phyloP scores from a whole-genome alignment of 1,140 invertebrate species.

The Drosophila willistoni region DNA sequence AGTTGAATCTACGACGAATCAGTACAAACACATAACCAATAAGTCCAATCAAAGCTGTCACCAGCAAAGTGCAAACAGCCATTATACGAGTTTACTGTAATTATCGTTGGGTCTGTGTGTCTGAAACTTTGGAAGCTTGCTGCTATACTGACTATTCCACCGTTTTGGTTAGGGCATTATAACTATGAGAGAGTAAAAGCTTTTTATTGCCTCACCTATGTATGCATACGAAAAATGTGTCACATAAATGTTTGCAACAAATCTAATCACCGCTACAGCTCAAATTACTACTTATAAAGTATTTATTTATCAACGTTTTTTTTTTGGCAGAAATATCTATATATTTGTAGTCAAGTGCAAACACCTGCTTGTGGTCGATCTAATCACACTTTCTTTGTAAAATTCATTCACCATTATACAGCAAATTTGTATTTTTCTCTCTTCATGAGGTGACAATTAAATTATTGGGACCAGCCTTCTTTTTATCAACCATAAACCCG shows the following conservation, averaged over 20 bases:
- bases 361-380: background rate
- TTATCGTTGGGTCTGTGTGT: background rate
- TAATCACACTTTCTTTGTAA: background rate
- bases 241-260: background rate
- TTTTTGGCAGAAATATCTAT: too few relatives aligned
- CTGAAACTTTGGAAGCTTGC: background rate
- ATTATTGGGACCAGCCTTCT: background rate
- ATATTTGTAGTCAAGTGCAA: background rate
- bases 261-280: background rate
- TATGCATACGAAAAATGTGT: background rate
- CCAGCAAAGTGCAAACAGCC: conserved; percentile 31
- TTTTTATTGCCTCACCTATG: background rate
- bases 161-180: background rate
- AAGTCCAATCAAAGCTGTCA: conserved; percentile 41
- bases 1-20: conserved; percentile 35
- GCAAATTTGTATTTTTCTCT: background rate
- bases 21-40: conserved; percentile 35
- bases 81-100: conserved; percentile 20
- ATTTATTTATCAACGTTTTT: too few relatives aligned
- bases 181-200: background rate
- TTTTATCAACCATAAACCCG: background rate
- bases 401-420: conserved; percentile 3
- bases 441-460: background rate
- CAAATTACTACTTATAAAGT: too few relatives aligned
- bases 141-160: background rate